Evolutionary conservation across 2,888 invertebrate species (phyloP).

Genomic region (Abrostola triplasia): DNA sequence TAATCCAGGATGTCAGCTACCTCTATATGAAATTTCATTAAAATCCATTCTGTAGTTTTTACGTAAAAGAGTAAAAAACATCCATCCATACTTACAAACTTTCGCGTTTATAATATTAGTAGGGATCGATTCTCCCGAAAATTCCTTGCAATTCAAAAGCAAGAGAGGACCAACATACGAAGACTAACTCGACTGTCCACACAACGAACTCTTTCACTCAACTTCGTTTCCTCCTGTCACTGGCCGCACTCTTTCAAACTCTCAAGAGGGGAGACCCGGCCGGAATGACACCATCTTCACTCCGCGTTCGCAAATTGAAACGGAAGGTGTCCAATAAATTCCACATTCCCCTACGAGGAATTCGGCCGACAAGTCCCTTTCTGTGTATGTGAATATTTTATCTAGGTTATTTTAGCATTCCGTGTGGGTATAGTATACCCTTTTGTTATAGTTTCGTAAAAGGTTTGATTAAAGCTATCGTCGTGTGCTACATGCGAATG

Average conservation of each 20-base stretch:
- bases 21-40: too few relatives aligned
- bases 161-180: too few relatives aligned
- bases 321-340: constrained; percentile 85
- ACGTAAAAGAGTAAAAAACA: too few relatives aligned
- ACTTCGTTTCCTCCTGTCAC: constrained; percentile 34
- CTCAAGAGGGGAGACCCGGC: constrained; percentile 44
- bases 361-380: constrained; percentile 69
- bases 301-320: constrained; percentile 80
- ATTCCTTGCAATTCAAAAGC: too few relatives aligned
- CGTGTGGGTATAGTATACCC: constrained; percentile 48
- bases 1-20: too few relatives aligned
- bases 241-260: constrained; percentile 41
- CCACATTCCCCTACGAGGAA: constrained; percentile 71
- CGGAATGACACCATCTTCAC: constrained; percentile 70
- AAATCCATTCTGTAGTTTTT: too few relatives aligned
- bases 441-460: constrained; percentile 47
- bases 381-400: constrained; percentile 79
- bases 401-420: constrained; percentile 58
- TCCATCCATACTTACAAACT: too few relatives aligned
- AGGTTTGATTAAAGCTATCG: constrained; percentile 47
- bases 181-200: not conserved
- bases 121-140: too few relatives aligned
- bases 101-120: too few relatives aligned
- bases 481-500: constrained; percentile 19
- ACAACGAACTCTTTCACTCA: constrained; percentile 21